Evolutionary conservation across 2,797 vertebrate genomes (phyloP).

Genomic region (Hydrocynus forskahlii): DNA sequence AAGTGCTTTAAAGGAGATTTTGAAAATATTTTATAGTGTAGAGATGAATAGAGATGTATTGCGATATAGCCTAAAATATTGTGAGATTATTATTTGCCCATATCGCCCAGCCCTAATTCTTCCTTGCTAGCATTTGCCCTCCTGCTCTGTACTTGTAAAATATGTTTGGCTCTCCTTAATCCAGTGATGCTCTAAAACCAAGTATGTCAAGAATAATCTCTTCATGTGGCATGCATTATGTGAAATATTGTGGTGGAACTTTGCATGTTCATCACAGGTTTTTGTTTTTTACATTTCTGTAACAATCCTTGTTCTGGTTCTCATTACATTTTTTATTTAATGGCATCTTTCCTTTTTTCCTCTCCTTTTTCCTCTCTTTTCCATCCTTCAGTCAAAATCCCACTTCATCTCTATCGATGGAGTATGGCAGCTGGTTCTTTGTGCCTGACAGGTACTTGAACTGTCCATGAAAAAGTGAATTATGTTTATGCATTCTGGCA

Average conservation of each 20-base stretch:
- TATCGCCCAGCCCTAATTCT: too few relatives aligned
- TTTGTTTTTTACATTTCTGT: not conserved
- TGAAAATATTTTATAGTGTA: too few relatives aligned
- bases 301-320: not conserved
- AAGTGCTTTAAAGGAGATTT: too few relatives aligned
- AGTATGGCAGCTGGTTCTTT: constrained; percentile 45
- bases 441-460: constrained; percentile 48
- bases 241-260: not conserved
- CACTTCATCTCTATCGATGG: constrained; percentile 22
- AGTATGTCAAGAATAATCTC: not conserved
- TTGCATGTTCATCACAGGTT: constrained; percentile 26
- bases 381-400: constrained; percentile 29
- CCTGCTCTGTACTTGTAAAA: not conserved
- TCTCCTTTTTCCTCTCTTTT: not conserved
- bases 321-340: not conserved
- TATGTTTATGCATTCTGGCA: constrained; percentile 14
- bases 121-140: not conserved
- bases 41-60: too few relatives aligned
- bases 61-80: too few relatives aligned
- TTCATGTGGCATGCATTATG: not conserved
- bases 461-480: not conserved
- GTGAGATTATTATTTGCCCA: too few relatives aligned
- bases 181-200: not conserved
- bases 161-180: not conserved
- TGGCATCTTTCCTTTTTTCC: not conserved